A percentile compares a stretch with the other conserved stretches of the same genome.
phyloP scores from a whole-genome alignment of 2,888 invertebrate species.

The Morpho helenor region DNA sequence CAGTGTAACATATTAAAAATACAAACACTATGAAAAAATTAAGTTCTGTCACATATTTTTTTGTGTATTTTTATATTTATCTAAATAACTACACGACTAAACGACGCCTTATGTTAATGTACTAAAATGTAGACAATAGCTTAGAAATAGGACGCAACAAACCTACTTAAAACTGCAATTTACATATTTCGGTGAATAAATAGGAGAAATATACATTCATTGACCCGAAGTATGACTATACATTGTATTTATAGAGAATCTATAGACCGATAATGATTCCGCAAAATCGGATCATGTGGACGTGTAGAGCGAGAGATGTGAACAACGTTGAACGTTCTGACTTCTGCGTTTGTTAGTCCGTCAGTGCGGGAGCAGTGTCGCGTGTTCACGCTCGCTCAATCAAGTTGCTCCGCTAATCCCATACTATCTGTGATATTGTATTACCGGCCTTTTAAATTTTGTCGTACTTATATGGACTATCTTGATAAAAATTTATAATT shows the following conservation, averaged over 20 bases:
- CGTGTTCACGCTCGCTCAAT: conserved; percentile 5
- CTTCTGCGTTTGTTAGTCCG: conserved; percentile 15
- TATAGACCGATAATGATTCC: conserved; percentile 18
- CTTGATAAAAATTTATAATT: neutral
- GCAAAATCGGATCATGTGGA: conserved; percentile 20
- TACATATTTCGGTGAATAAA: too few relatives aligned
- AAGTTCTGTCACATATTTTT: too few relatives aligned
- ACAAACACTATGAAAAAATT: too few relatives aligned
- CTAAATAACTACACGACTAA: too few relatives aligned
- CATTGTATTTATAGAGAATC: neutral
- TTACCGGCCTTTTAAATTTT: conserved; percentile 13
- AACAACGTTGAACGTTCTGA: neutral
- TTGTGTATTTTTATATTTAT: too few relatives aligned
- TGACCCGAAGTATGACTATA: too few relatives aligned
- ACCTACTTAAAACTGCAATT: too few relatives aligned
- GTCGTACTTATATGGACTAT: conserved; percentile 10
- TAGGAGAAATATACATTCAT: too few relatives aligned
- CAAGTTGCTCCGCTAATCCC: conserved; percentile 7
- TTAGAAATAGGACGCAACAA: too few relatives aligned
- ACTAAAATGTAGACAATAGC: too few relatives aligned
- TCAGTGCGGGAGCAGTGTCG: conserved; percentile 14
- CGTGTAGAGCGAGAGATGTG: conserved; percentile 14
- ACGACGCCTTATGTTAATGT: too few relatives aligned
- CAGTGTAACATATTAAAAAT: too few relatives aligned
- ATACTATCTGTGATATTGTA: conserved; percentile 22